phyloP scores from a whole-genome alignment of 2,113 vertebrate genomes.

The Cranoglanis bouderius region DNA sequence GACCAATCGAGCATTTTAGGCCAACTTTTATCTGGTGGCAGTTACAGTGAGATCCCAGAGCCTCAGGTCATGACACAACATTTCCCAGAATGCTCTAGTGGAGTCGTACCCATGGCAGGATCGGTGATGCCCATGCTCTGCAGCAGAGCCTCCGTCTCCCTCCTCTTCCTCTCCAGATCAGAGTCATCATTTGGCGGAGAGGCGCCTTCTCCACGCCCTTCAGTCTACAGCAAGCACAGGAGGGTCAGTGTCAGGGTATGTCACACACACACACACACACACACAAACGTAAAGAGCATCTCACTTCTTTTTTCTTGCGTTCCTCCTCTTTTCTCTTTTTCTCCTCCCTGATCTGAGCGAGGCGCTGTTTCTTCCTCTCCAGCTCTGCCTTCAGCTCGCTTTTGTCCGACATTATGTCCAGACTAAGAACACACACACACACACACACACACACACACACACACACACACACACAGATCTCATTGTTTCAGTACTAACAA shows the following conservation, averaged over 20 bases:
- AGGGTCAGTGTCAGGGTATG: background rate
- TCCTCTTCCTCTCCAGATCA: conserved; percentile 95
- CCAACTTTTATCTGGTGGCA: no score
- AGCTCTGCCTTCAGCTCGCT: conserved; percentile 77
- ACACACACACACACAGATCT: background rate
- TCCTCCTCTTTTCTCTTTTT: conserved; percentile 79
- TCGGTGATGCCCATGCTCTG: conserved; percentile 96
- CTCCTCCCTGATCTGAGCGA: conserved; percentile 77
- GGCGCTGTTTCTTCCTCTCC: conserved; percentile 77
- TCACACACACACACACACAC: conserved; percentile 20
- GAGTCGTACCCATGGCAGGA: conserved; percentile 82
- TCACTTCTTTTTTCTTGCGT: conserved; percentile 76
- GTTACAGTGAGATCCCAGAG: background rate
- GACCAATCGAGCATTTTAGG: background rate
- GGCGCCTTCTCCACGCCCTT: conserved; percentile 78
- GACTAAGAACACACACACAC: conserved; percentile 17
- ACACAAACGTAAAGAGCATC: background rate
- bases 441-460: background rate
- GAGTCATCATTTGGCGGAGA: conserved; percentile 85
- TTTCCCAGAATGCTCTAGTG: conserved; percentile 24
- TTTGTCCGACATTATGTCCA: conserved; percentile 74
- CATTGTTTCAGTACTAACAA: background rate
- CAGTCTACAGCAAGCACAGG: conserved; percentile 67
- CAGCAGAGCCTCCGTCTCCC: conserved; percentile 94
- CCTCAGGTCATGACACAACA: background rate